These are phyloP conservation scores for Drosophila setosimentum DNA, from an alignment of 2,888 invertebrate species.

Conservation along the genomic window DNA sequence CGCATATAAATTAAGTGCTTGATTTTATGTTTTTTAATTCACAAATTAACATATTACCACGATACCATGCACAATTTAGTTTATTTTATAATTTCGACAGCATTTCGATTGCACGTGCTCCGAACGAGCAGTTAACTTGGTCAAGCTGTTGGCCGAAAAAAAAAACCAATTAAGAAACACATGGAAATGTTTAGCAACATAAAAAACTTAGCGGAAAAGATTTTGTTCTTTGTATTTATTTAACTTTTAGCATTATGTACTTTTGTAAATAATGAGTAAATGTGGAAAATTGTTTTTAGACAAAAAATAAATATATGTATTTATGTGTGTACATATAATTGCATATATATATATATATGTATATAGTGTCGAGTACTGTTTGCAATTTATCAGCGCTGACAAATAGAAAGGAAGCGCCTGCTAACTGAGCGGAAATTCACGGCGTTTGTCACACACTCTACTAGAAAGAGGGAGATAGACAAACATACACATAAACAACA, in stretches of 20 bases:
- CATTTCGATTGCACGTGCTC: constrained; percentile 31
- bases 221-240: constrained; percentile 1
- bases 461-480: background rate
- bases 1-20: constrained; percentile 20
- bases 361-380: constrained; percentile 7
- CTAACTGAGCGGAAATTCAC: constrained; percentile 50
- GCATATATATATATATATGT: constrained; percentile 7
- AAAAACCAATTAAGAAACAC: background rate
- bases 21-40: constrained; percentile 16
- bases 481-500: background rate
- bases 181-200: constrained; percentile 1
- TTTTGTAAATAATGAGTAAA: constrained; percentile 29
- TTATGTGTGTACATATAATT: constrained; percentile 2
- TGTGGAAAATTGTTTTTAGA: constrained; percentile 16
- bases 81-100: constrained; percentile 24
- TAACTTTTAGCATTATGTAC: background rate
- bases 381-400: constrained; percentile 38
- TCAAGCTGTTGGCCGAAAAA: background rate
- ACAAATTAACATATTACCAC: constrained; percentile 55
- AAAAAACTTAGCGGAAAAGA: background rate
- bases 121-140: constrained; percentile 3
- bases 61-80: constrained; percentile 41
- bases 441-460: constrained; percentile 46
- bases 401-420: constrained; percentile 53
- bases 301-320: constrained; percentile 20